phyloP scores from a whole-genome alignment of 2,888 invertebrate genomes.

The Coleophora deauratella region DNA sequence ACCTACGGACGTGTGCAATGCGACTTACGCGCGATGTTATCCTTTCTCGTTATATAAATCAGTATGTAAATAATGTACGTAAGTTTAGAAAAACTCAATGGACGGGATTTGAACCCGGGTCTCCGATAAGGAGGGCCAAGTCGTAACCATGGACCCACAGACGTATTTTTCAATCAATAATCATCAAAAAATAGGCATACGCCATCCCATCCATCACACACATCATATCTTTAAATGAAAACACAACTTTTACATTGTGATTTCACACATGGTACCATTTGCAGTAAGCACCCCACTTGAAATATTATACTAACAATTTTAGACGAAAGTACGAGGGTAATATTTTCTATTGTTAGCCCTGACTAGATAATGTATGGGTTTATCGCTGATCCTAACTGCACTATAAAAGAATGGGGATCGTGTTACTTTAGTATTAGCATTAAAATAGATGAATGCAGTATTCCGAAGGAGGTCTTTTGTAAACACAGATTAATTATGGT shows the following conservation, averaged over 20 bases:
- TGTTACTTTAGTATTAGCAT: slow-evolving; percentile 64
- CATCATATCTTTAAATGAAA: slow-evolving; percentile 35
- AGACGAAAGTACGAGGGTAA: slow-evolving; percentile 46
- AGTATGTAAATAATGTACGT: too few species aligned
- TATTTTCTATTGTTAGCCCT: slow-evolving; percentile 53
- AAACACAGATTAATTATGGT: slow-evolving; percentile 58
- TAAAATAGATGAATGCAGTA: slow-evolving; percentile 37
- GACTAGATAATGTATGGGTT: slow-evolving; percentile 72
- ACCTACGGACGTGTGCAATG: too few species aligned
- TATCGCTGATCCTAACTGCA: slow-evolving; percentile 64
- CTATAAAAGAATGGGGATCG: slow-evolving; percentile 57
- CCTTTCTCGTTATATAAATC: too few species aligned
- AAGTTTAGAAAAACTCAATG: too few species aligned
- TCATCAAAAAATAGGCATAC: background rate
- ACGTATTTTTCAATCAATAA: too few species aligned
- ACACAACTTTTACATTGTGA: slow-evolving; percentile 52
- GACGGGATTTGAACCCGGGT: too few species aligned
- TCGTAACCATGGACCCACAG: too few species aligned
- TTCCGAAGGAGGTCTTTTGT: slow-evolving; percentile 33
- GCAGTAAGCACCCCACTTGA: slow-evolving; percentile 48
- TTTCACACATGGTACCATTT: slow-evolving; percentile 62
- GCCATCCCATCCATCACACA: slow-evolving; percentile 46
- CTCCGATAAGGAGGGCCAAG: too few species aligned
- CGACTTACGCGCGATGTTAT: too few species aligned
- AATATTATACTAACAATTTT: slow-evolving; percentile 70